Evolutionary conservation across 2,113 vertebrate genomes (phyloP).

Genomic region (Phylloscopus trochiloides): DNA sequence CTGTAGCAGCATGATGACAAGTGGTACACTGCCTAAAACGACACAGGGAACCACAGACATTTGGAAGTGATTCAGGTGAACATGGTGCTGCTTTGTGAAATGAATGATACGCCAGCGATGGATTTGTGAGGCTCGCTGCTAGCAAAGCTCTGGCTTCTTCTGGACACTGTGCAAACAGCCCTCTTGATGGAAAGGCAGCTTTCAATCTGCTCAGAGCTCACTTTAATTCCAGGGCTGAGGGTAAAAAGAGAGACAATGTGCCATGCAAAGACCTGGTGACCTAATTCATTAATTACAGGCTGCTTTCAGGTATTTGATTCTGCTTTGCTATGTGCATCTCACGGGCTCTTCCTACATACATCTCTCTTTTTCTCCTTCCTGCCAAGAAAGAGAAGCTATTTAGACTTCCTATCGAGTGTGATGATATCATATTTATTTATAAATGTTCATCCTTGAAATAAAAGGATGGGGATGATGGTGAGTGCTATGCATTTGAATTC

Average conservation of each 20-base stretch:
- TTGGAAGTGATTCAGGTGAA: slow-evolving; percentile 50
- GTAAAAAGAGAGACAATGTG: not conserved
- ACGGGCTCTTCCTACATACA: not conserved
- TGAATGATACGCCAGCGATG: not conserved
- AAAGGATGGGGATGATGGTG: not conserved
- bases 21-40: slow-evolving; percentile 3
- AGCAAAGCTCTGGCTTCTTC: not conserved
- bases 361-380: not conserved
- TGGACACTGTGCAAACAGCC: not conserved
- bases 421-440: slow-evolving; percentile 56
- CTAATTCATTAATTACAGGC: not conserved
- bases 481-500: not conserved
- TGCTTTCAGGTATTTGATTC: not conserved
- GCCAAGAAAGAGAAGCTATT: slow-evolving; percentile 11
- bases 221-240: not conserved
- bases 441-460: slow-evolving; percentile 3
- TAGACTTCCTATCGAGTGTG: not conserved
- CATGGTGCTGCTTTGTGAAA: not conserved
- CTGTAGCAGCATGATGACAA: slow-evolving; percentile 47
- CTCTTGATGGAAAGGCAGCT: not conserved
- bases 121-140: not conserved
- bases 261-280: not conserved
- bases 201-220: not conserved
- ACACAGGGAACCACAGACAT: slow-evolving; percentile 47
- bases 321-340: not conserved